Evolutionary conservation across 1,140 invertebrate genomes (phyloP).

Genomic region (Ceratosolen solmsi): DNA sequence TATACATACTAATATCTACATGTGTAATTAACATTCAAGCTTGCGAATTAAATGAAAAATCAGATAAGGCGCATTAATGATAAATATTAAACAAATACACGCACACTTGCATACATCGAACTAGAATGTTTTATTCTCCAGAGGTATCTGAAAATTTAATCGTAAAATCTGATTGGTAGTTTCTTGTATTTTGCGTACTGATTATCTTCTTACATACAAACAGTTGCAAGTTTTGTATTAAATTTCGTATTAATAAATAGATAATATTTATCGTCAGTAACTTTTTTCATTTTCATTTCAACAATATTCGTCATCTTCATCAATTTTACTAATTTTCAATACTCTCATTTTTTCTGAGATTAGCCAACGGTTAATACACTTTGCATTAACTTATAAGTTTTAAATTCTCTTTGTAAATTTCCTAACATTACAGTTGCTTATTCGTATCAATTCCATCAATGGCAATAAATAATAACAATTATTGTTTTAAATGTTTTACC

Average conservation of each 20-base stretch:
- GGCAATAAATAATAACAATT: conserved; percentile 61
- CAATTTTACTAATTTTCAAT: conserved; percentile 18
- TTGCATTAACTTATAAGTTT: conserved; percentile 52
- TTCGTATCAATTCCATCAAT: conserved; percentile 70
- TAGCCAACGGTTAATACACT: conserved; percentile 30
- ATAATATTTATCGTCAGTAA: neutral
- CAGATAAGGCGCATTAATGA: neutral
- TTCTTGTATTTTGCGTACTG: conserved; percentile 9
- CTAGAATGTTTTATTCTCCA: conserved; percentile 28
- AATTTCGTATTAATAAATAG: neutral
- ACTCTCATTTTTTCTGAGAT: neutral
- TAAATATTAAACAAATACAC: neutral
- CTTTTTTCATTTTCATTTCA: neutral
- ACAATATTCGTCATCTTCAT: neutral
- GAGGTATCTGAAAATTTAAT: conserved; percentile 44
- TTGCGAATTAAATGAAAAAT: neutral
- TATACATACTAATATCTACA: conserved; percentile 11
- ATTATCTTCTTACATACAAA: neutral
- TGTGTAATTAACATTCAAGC: neutral
- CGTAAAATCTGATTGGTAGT: conserved; percentile 40
- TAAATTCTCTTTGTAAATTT: conserved; percentile 44
- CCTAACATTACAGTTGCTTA: conserved; percentile 55
- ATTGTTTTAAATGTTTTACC: conserved; percentile 31
- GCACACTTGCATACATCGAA: conserved; percentile 8
- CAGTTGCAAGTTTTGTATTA: neutral